Conservation (phyloP, 2,888 invertebrate species). For the Parochlus steinenii region DNA sequence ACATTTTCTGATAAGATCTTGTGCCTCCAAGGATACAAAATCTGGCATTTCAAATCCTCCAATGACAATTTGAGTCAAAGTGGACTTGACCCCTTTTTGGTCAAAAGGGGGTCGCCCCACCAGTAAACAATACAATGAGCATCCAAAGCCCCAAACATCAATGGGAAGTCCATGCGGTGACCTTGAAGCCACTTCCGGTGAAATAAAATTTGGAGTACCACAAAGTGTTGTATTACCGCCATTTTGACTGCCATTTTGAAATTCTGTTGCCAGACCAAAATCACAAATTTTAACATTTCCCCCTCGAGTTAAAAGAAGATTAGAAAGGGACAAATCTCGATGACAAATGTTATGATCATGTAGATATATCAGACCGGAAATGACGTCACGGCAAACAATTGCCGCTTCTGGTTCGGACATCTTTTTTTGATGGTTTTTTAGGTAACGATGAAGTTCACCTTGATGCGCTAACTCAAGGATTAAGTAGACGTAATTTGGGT, state of each 20-base stretch:
- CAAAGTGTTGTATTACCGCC: conserved; percentile 97
- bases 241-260: conserved; percentile 62
- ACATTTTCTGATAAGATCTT: conserved; percentile 65
- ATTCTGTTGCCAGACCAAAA: conserved; percentile 86
- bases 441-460: conserved; percentile 76
- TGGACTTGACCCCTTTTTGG: conserved; percentile 73
- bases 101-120: conserved; percentile 90
- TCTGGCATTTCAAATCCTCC: conserved; percentile 62
- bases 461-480: conserved; percentile 85
- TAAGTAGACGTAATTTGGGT: conserved; percentile 79
- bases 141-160: conserved; percentile 95
- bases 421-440: conserved; percentile 40
- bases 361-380: conserved; percentile 78
- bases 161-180: conserved; percentile 81
- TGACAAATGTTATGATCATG: conserved; percentile 88
- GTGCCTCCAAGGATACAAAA: conserved; percentile 64
- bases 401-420: conserved; percentile 46
- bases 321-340: conserved; percentile 82
- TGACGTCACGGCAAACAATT: conserved; percentile 68
- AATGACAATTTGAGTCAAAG: conserved; percentile 80
- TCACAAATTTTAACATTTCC: conserved; percentile 92
- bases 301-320: conserved; percentile 70
- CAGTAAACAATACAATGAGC: conserved; percentile 79
- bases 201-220: conserved; percentile 94
- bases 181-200: conserved; percentile 81